phyloP scores from a whole-genome alignment of 92 coral and sea anemone genomes.

The Nematostella vectensis region DNA sequence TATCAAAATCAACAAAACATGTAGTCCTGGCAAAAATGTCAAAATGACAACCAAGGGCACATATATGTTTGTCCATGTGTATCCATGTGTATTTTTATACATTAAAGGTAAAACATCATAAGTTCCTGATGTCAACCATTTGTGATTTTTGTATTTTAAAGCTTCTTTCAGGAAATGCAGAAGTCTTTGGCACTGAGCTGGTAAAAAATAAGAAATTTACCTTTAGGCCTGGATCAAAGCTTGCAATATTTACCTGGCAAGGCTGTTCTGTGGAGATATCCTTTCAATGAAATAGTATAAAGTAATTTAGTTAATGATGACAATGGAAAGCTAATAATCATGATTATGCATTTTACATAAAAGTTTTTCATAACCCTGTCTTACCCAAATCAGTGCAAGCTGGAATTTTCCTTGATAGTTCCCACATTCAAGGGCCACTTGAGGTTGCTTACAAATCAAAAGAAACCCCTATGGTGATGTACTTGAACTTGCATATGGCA shows the following conservation, averaged over 20 bases:
- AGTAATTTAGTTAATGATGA: background rate
- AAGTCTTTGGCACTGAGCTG: slow-evolving; percentile 95
- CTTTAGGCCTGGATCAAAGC: slow-evolving; percentile 82
- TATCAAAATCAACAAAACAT: too few relatives aligned
- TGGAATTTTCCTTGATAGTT: slow-evolving; percentile 41
- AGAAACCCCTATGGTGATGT: slow-evolving; percentile 99
- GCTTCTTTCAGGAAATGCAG: slow-evolving; percentile 88
- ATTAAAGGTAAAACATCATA: too few relatives aligned
- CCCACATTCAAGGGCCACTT: slow-evolving; percentile 63
- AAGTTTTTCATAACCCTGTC: too few relatives aligned
- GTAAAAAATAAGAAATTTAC: slow-evolving; percentile 76
- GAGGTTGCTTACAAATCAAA: slow-evolving; percentile 90
- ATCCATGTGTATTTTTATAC: too few relatives aligned
- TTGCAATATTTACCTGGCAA: slow-evolving; percentile 96
- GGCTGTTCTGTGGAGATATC: slow-evolving; percentile 95
- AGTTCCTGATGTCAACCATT: too few relatives aligned
- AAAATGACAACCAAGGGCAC: too few relatives aligned
- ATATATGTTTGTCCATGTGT: too few relatives aligned
- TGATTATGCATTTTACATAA: too few relatives aligned
- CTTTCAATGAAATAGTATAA: slow-evolving; percentile 10
- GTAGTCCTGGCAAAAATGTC: too few relatives aligned
- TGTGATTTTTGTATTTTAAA: too few relatives aligned
- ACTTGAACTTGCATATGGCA: slow-evolving; percentile 95
- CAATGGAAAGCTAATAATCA: too few relatives aligned
- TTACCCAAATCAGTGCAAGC: too few relatives aligned